Percentiles rank a stretch among this genome's conserved stretches.
Conservation (phyloP, 2,888 invertebrate genomes). For the Lottia gigantea region DNA sequence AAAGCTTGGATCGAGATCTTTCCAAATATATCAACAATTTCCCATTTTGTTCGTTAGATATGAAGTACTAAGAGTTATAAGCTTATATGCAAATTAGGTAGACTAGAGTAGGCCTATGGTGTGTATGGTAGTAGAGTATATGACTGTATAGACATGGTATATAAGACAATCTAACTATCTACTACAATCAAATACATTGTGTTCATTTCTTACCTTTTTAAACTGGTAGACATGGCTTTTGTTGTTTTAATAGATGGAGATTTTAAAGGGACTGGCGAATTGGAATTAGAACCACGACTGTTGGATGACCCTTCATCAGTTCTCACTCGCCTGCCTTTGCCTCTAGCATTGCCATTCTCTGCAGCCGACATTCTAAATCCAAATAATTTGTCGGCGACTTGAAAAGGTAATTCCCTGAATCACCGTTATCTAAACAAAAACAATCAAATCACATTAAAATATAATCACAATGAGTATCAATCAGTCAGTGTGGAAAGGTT, state of each 20-base stretch:
- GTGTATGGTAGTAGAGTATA: too few relatives aligned
- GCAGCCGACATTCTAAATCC: not conserved
- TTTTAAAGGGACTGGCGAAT: slow-evolving; percentile 2
- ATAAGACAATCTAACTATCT: too few relatives aligned
- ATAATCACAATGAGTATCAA: too few relatives aligned
- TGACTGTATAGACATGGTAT: too few relatives aligned
- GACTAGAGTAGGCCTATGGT: not conserved
- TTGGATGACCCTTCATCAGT: not conserved
- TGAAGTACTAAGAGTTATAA: not conserved
- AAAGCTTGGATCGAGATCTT: slow-evolving; percentile 4
- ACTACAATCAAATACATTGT: too few relatives aligned
- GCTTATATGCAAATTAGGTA: slow-evolving; percentile 11
- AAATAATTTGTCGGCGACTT: too few relatives aligned
- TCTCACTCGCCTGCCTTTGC: not conserved
- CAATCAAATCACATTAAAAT: too few relatives aligned
- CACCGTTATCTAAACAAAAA: too few relatives aligned
- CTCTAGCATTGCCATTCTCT: not conserved
- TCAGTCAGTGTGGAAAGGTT: too few relatives aligned
- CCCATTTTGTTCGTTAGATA: not conserved
- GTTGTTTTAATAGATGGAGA: slow-evolving; percentile 2
- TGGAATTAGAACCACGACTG: not conserved
- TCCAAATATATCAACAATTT: not conserved
- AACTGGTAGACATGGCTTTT: slow-evolving; percentile 4
- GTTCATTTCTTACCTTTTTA: slow-evolving; percentile 1
- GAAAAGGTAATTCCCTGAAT: too few relatives aligned